Evolutionary conservation across 2,797 vertebrate species (phyloP).

Genomic region (Balearica regulorum): DNA sequence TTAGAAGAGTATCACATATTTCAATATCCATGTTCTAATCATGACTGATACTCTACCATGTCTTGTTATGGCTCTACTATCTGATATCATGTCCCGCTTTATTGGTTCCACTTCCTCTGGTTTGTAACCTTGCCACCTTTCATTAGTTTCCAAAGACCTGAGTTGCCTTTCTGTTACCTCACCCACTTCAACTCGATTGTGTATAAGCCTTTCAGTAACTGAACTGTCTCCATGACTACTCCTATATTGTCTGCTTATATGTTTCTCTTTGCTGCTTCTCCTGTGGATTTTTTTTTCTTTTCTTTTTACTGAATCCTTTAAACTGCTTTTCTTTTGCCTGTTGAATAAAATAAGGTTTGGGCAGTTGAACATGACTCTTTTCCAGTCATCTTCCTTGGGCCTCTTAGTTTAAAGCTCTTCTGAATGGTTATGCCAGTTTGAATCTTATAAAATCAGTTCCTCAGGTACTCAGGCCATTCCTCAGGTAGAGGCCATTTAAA

Average conservation of each 20-base stretch:
- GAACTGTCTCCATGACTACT: slow-evolving; percentile 4
- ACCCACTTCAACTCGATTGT: neutral
- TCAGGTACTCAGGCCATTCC: neutral
- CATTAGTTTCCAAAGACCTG: neutral
- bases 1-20: neutral
- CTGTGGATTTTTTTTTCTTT: neutral
- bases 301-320: neutral
- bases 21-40: neutral
- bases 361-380: neutral
- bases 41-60: neutral
- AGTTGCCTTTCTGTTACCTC: neutral
- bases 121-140: slow-evolving; percentile 8
- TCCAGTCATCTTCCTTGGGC: neutral
- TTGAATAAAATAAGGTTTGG: neutral
- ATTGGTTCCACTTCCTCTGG: neutral
- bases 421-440: neutral
- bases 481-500: neutral
- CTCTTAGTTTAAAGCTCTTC: neutral
- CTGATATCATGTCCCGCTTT: neutral
- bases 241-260: neutral
- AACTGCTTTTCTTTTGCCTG: neutral
- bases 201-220: neutral
- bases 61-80: neutral
- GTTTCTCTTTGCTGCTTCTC: neutral
- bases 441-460: neutral